Conservation (phyloP, 2,888 invertebrate species). For the Oxyscelio sp. region DNA sequence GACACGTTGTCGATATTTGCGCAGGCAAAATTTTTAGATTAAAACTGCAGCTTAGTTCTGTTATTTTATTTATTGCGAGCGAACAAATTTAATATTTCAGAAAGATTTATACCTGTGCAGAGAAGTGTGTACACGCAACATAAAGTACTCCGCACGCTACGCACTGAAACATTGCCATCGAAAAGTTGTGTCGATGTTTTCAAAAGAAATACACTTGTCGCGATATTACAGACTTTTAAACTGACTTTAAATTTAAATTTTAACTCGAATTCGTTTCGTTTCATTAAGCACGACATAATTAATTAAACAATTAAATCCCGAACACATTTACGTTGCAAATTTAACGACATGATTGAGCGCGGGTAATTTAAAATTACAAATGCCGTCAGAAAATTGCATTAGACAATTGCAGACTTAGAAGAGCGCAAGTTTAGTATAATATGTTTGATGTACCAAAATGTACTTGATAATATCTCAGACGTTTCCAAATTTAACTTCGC, state of each 20-base stretch:
- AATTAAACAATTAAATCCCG: background rate
- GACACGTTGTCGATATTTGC: slow-evolving; percentile 18
- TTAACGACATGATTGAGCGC: background rate
- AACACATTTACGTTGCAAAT: background rate
- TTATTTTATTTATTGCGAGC: slow-evolving; percentile 25
- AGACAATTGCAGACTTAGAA: background rate
- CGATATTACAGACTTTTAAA: too few relatives aligned
- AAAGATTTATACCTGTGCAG: slow-evolving; percentile 17
- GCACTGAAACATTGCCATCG: too few relatives aligned
- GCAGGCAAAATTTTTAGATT: slow-evolving; percentile 29
- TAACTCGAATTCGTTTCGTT: background rate
- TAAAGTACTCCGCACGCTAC: too few relatives aligned
- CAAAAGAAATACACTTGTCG: too few relatives aligned
- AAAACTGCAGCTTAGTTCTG: slow-evolving; percentile 21
- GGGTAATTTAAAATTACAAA: background rate
- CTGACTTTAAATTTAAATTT: too few relatives aligned
- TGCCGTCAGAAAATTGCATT: background rate
- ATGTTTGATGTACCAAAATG: too few relatives aligned
- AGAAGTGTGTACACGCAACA: too few relatives aligned
- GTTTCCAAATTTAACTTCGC: too few relatives aligned
- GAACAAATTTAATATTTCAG: slow-evolving; percentile 7
- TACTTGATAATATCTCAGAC: too few relatives aligned
- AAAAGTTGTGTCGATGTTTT: too few relatives aligned
- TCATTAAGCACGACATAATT: background rate
- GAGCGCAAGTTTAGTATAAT: too few relatives aligned